Percentiles rank a stretch among this genome's conserved stretches.
Conservation (phyloP, 2,113 vertebrate species). For the Sprattus sprattus region DNA sequence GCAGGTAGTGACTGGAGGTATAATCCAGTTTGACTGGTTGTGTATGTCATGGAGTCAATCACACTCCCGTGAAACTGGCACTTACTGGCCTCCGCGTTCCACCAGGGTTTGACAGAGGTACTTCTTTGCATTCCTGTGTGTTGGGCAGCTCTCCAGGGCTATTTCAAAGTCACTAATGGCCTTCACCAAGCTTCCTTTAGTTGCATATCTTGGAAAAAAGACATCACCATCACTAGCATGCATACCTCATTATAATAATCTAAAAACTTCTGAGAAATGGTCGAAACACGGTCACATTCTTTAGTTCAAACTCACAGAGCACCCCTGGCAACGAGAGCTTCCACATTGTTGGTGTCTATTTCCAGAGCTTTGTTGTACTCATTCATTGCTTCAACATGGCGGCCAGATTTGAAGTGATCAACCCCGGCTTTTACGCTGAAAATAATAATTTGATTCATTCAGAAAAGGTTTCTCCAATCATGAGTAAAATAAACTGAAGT, state of each 20-base stretch:
- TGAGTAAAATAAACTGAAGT: too few species aligned
- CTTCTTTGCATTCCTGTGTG: conserved; percentile 94
- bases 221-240: not conserved
- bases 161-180: conserved; percentile 92
- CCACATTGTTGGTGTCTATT: conserved; percentile 91
- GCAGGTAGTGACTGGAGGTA: not conserved
- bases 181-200: conserved; percentile 92
- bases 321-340: conserved; percentile 95
- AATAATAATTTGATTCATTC: not conserved
- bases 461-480: not conserved
- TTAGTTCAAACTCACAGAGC: conserved; percentile 80
- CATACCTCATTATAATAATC: not conserved
- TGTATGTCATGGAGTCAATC: not conserved
- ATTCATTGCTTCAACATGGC: conserved; percentile 94
- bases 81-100: conserved; percentile 95
- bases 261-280: too few species aligned
- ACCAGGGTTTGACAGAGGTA: conserved; percentile 97
- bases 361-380: conserved; percentile 97
- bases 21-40: not conserved
- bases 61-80: conserved; percentile 3
- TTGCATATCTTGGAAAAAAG: conserved; percentile 80
- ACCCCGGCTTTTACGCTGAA: conserved; percentile 90
- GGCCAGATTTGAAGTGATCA: conserved; percentile 90
- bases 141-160: conserved; percentile 88
- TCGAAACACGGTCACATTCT: too few species aligned